Percentiles rank a stretch among this genome's conserved stretches.
phyloP scores from a whole-genome alignment of 2,113 vertebrate species.

The Gymnocephalus cernua region DNA sequence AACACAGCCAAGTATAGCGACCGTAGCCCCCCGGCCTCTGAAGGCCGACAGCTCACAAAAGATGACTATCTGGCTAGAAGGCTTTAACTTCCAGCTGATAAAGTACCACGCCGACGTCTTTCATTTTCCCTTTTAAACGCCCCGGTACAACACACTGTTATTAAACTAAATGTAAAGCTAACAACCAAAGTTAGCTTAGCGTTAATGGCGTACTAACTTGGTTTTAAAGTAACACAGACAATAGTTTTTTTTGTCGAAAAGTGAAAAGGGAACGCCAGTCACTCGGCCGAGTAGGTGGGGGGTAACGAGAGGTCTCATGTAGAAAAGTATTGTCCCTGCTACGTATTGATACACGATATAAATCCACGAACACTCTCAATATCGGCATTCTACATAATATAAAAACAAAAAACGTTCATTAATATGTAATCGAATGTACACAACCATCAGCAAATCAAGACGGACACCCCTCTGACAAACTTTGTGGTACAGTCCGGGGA shows the following conservation, averaged over 20 bases:
- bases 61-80: constrained; percentile 39
- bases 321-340: neutral
- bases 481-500: constrained; percentile 79
- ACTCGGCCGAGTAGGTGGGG: neutral
- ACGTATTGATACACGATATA: fast-evolving
- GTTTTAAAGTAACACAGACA: constrained; percentile 36
- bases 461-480: constrained; percentile 62
- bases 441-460: fast-evolving
- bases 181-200: neutral
- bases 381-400: fast-evolving
- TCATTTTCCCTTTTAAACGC: constrained; percentile 47
- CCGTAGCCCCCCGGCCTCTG: constrained; percentile 23
- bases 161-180: neutral
- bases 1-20: constrained; percentile 36
- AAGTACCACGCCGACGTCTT: neutral
- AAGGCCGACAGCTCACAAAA: constrained; percentile 40
- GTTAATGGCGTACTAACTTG: neutral
- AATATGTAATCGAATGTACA: neutral
- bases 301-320: fast-evolving
- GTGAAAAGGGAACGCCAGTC: constrained; percentile 40
- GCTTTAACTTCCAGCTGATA: constrained; percentile 17
- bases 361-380: fast-evolving
- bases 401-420: too few species aligned
- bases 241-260: constrained; percentile 57
- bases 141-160: constrained; percentile 11